phyloP scores from a whole-genome alignment of 2,797 vertebrate species.

The Lepilemur septentrionalis region DNA sequence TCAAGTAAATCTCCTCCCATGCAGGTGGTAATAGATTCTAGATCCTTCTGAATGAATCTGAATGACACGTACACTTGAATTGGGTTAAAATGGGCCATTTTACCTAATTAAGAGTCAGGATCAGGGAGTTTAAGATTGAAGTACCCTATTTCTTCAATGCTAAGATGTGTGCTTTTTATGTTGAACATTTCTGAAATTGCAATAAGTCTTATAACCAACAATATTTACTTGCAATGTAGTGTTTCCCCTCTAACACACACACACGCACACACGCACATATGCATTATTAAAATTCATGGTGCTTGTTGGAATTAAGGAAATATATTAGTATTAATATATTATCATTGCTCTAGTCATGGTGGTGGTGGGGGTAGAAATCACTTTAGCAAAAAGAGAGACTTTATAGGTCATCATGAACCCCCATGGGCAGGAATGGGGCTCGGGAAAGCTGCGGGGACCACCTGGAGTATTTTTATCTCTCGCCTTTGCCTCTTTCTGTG shows the following conservation, averaged over 20 bases:
- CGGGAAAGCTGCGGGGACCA: neutral
- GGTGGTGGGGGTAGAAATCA: neutral
- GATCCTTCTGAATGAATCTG: neutral
- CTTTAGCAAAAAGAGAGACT: neutral
- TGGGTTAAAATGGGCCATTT: neutral
- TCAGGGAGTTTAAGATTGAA: neutral
- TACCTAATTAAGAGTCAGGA: conserved; percentile 3
- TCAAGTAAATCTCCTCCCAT: neutral
- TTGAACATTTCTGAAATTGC: neutral
- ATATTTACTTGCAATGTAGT: neutral
- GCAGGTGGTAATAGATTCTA: neutral
- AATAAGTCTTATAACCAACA: neutral
- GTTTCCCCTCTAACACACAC: neutral
- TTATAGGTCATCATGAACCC: neutral
- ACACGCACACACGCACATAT: neutral
- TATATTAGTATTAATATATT: neutral
- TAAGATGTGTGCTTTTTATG: neutral
- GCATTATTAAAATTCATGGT: neutral
- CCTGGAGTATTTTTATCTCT: neutral
- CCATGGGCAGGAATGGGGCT: neutral
- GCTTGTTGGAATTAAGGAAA: neutral
- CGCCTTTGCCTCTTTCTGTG: neutral
- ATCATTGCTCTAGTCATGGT: neutral
- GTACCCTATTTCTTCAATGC: conserved; percentile 16
- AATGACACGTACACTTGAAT: neutral